Evolutionary conservation across 2,888 invertebrate species (phyloP).

Genomic region (Teleiodes luculella): DNA sequence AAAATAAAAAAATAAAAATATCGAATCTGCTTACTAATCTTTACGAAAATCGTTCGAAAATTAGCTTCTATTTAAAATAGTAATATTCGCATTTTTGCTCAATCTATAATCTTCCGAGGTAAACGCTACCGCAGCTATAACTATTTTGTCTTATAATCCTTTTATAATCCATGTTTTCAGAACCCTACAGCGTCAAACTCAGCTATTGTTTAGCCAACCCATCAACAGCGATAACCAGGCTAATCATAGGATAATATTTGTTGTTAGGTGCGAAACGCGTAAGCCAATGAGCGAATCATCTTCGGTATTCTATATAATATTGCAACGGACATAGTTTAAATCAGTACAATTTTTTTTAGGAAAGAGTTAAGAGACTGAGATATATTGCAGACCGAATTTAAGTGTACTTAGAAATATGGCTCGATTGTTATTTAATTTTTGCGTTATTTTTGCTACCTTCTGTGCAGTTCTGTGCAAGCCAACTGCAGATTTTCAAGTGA

Average conservation of each 20-base stretch:
- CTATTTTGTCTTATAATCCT: too few species aligned
- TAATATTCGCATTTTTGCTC: too few species aligned
- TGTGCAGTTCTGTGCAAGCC: not conserved
- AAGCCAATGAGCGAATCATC: not conserved
- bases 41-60: too few species aligned
- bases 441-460: not conserved
- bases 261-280: slow-evolving; percentile 1
- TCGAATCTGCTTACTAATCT: too few species aligned
- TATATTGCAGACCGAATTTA: not conserved
- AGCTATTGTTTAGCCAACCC: slow-evolving; percentile 1
- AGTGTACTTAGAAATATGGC: not conserved
- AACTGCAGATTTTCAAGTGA: not conserved
- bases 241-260: not conserved
- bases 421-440: not conserved
- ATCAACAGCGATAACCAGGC: not conserved
- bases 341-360: not conserved
- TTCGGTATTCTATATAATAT: not conserved
- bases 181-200: too few species aligned
- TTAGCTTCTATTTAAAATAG: too few species aligned
- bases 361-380: not conserved
- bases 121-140: too few species aligned
- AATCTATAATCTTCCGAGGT: too few species aligned
- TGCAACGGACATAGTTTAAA: not conserved
- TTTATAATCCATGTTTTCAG: too few species aligned
- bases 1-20: too few species aligned